A percentile compares a stretch with the other conserved stretches of the same genome.
Conservation (phyloP, 1,140 invertebrate genomes). For the Drosophila mayri region DNA sequence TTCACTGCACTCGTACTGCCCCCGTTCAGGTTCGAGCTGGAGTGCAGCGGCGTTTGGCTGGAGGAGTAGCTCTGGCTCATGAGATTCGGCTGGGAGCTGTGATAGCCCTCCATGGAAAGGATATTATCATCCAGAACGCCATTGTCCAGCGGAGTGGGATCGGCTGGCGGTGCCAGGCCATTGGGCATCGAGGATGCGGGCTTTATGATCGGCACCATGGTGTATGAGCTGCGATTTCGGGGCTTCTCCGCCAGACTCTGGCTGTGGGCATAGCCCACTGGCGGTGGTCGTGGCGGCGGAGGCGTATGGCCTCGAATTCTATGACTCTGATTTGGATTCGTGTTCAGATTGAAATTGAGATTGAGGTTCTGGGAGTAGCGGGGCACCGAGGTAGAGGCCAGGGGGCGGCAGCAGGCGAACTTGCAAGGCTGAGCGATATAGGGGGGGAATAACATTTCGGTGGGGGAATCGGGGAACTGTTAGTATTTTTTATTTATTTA, state of each 20-base stretch:
- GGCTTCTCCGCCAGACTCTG: constrained; percentile 40
- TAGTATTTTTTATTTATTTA: constrained; percentile 10
- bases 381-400: constrained; percentile 74
- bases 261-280: constrained; percentile 54
- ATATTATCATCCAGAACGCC: constrained; percentile 40
- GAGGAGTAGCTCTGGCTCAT: constrained; percentile 54
- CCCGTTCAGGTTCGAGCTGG: constrained; percentile 57
- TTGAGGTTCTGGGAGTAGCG: constrained; percentile 71
- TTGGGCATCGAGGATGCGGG: constrained; percentile 80
- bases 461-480: constrained; percentile 82
- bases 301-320: constrained; percentile 38
- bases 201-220: constrained; percentile 72
- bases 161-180: constrained; percentile 49
- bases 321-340: constrained; percentile 20
- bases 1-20: constrained; percentile 25
- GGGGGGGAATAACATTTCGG: constrained; percentile 84
- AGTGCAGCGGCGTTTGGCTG: constrained; percentile 22
- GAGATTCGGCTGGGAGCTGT: constrained; percentile 78
- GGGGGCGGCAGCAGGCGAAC: constrained; percentile 73
- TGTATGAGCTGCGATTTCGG: constrained; percentile 60
- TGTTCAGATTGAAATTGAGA: constrained; percentile 19
- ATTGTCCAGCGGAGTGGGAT: constrained; percentile 4
- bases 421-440: constrained; percentile 83
- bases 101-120: constrained; percentile 57
- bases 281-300: constrained; percentile 78